Base-by-base conservation (phyloP, 1,140 invertebrate genomes). In the Euglossa dilemma region DNA sequence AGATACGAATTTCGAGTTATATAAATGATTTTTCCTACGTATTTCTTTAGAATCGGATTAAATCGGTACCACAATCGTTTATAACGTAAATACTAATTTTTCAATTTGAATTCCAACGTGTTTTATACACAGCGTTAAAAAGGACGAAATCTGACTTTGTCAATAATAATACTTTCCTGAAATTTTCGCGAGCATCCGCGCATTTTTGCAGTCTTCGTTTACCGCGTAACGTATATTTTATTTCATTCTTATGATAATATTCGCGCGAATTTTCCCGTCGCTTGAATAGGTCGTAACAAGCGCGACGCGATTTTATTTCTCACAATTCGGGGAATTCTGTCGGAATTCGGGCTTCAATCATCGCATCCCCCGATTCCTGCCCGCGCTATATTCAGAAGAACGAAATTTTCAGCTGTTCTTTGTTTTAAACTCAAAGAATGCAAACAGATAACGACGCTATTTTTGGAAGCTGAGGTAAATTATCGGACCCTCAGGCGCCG, bases 321-420 rank as follows among this genome's bases (percentile, higher is more conserved):
- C 64, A 16, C 56, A 52, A 59, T 77, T 77, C 80, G 54, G 28
- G 20, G 73, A 77, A 77, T 75, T 74, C 52, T 52, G 72, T 6
- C 61, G 79, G 79, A 74, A 81, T 67, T 76, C 73, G 28, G 45
- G 74, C 45, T 77, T 81, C 80, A 56, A 83, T 83, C 80, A 83
- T 69, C 73, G 54, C 45, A 50, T 23, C 47, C 28, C 23, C 6
- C 47, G 56, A 23, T 23, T 43, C 52, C 57, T 23, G 28, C 50
- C 50, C n/a, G 50, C 56, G 67, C 70, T 81, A 81, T 74, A 71
- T 78, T 54, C 56, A 23, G 64, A 36, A 16, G 56, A 78, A 78
- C 66, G 74, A 77, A 69, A 71, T 83, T 78, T 78, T 71, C 80
- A 82, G 80, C 80, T 69, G 80, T 50, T 81, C 80, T 81, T 81